phyloP scores from a whole-genome alignment of 2,797 vertebrate genomes.

The Tauraco hartlaubi region DNA sequence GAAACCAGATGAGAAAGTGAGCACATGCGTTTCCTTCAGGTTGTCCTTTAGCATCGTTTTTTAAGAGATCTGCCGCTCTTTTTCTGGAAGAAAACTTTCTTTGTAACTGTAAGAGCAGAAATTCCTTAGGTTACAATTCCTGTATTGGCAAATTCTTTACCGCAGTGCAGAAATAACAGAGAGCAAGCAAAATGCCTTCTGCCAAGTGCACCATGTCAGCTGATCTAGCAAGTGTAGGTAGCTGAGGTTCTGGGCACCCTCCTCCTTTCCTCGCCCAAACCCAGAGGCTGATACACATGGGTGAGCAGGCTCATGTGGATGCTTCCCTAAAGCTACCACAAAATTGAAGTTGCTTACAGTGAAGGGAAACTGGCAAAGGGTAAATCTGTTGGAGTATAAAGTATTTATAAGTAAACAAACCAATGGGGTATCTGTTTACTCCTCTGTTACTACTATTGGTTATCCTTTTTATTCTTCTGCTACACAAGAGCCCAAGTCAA shows the following conservation, averaged over 20 bases:
- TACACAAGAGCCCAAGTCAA: not conserved
- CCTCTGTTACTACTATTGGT: not conserved
- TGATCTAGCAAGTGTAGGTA: not conserved
- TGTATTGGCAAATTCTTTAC: not conserved
- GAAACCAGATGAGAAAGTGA: not conserved
- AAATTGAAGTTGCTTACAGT: not conserved
- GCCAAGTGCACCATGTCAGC: not conserved
- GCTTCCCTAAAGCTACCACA: not conserved
- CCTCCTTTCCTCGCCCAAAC: fast-evolving
- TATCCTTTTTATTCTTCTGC: not conserved
- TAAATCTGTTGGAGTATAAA: not conserved
- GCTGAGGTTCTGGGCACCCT: not conserved
- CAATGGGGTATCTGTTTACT: not conserved
- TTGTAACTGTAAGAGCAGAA: not conserved
- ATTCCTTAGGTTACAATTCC: not conserved
- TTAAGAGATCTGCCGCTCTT: not conserved
- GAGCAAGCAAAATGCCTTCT: not conserved
- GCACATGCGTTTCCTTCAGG: not conserved
- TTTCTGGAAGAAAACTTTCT: not conserved
- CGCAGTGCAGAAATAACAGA: not conserved
- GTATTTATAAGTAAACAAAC: not conserved
- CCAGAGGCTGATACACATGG: not conserved
- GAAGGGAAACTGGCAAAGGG: not conserved
- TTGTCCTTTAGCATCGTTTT: not conserved
- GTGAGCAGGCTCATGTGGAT: not conserved